Conservation (phyloP, 2,113 vertebrate genomes). For the Chaetorhynchus papuensis region DNA sequence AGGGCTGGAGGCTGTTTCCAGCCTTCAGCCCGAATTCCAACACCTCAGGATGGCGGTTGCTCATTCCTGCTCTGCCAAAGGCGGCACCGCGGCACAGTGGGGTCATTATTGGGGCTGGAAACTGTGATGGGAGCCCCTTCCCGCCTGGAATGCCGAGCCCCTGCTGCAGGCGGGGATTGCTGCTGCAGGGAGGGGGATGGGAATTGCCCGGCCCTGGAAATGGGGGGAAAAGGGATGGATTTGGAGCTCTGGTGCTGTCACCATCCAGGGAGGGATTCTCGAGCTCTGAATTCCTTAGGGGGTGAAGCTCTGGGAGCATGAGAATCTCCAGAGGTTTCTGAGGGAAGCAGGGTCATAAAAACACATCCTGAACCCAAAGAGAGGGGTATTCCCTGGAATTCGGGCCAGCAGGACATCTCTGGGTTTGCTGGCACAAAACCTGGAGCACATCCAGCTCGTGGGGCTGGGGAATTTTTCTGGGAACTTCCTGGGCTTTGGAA, state of each 20-base stretch:
- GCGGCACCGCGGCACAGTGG: not conserved
- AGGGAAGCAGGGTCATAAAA: not conserved
- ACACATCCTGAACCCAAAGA: not conserved
- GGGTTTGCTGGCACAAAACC: too few species aligned
- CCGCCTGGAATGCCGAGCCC: not conserved
- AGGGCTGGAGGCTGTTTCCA: constrained; percentile 3
- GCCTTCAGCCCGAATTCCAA: not conserved
- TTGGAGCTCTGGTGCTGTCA: not conserved
- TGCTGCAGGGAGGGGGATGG: not conserved
- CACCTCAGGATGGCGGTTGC: not conserved
- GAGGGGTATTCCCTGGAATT: not conserved
- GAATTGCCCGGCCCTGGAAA: rapidly evolving
- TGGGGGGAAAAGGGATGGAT: not conserved
- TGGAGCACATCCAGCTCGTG: too few species aligned
- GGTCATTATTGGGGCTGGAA: not conserved
- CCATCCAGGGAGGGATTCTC: too few species aligned
- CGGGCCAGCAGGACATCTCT: rapidly evolving
- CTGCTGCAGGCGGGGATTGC: not conserved
- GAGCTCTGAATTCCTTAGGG: not conserved
- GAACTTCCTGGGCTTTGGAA: not conserved
- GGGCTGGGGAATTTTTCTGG: not conserved
- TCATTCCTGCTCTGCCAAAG: not conserved
- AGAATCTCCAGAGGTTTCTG: not conserved
- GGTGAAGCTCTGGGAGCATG: not conserved
- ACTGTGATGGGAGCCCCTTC: not conserved